Base-by-base conservation (phyloP, 2,797 vertebrate genomes). In the Anas georgica region DNA sequence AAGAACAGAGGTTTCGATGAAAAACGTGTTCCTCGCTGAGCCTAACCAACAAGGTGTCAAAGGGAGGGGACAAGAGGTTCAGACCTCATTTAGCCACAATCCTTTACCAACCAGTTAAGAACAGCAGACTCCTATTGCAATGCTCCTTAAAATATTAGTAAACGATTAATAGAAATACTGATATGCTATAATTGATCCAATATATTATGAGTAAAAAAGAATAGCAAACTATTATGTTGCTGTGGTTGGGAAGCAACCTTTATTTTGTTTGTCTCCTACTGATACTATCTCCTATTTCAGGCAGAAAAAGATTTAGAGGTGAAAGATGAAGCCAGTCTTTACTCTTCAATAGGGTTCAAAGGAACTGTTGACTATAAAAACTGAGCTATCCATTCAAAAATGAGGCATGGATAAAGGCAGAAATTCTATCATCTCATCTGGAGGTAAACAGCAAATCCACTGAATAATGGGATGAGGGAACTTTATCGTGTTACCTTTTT, bases 391-490 rank as follows among this genome's bases (percentile, higher is more conserved):
- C 5, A 0, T 72, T 89, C 35, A 39, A 39, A 85, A 83, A 68
- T 17, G 21, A 81, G 37, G 12, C 15, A 41, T 10, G 6, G n/a
- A 12, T 3, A 25, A 83, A 88, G 33, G 31, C 45, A 93, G 91
- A 92, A 87, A 50, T 33, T 37, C 17, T 88, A 80, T 64, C 66
- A 46, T 54, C n/a, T 92, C 52, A 58, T 72, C 54, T 78, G n/a
- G 17, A 78, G 45, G 20, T 68, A 63, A 93, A 89, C 18, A 85
- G 52, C 39, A 83, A 80, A 87, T 89, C 45, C 2, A 1, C 45
- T 92, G 82, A 83, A 87, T 91, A 93, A 86, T 78, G 73, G 45
- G 89, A 90, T 43, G 54, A 72, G 31, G 17, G 17, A 90, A 88
- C 33, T 86, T 87, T 72, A 43, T 75, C 45, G 21, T 83, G 66